phyloP scores from a whole-genome alignment of 92 coral and sea anemone genomes.

The Palythoa grandiflora region DNA sequence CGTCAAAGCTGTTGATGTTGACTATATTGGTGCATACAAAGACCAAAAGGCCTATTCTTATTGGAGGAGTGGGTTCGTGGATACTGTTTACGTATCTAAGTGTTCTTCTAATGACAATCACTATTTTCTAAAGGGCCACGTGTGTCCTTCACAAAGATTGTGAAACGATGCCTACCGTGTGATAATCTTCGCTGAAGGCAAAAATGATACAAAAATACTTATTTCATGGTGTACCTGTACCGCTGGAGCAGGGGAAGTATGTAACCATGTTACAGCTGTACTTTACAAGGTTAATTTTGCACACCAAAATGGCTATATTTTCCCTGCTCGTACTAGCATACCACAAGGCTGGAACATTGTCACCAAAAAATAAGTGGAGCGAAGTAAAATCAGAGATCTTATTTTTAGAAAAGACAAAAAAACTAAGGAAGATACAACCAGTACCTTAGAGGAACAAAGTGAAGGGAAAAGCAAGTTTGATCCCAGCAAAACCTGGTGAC shows the following conservation, averaged over 20 bases:
- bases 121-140: constrained; percentile 32
- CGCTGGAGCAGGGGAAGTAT: constrained; percentile 70
- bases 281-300: constrained; percentile 69
- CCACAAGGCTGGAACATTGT: constrained; percentile 55
- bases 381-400: constrained; percentile 35
- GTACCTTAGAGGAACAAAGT: neutral
- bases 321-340: constrained; percentile 51
- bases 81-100: constrained; percentile 28
- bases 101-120: neutral
- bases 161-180: constrained; percentile 64
- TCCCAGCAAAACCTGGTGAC: constrained; percentile 49
- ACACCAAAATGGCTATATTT: constrained; percentile 34
- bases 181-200: constrained; percentile 47
- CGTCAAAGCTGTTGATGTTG: too few relatives aligned
- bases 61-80: constrained; percentile 34
- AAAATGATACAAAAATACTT: constrained; percentile 52
- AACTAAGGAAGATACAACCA: constrained; percentile 19
- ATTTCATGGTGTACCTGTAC: constrained; percentile 81
- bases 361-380: constrained; percentile 48
- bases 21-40: too few relatives aligned
- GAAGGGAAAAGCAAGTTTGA: constrained; percentile 33
- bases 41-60: constrained; percentile 46
- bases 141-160: constrained; percentile 63
- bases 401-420: constrained; percentile 50
- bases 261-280: constrained; percentile 67